Evolutionary conservation across 2,797 vertebrate genomes (phyloP).

Genomic region (Gastrophryne carolinensis): DNA sequence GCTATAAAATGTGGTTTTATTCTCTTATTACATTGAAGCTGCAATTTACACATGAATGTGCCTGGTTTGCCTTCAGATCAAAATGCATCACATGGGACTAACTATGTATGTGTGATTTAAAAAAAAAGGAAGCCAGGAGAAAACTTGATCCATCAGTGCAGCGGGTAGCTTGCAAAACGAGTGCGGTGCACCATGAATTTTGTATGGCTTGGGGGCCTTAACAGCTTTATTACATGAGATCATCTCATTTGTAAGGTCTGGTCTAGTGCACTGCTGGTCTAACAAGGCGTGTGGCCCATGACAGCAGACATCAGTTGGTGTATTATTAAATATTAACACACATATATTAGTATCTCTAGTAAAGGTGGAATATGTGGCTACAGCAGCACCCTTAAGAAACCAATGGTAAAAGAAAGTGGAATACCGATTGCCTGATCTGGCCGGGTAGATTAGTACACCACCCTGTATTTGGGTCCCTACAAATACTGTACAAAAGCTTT

Average conservation of each 20-base stretch:
- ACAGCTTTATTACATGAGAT: slow-evolving; percentile 23
- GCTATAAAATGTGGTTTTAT: slow-evolving; percentile 4
- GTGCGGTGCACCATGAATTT: slow-evolving; percentile 16
- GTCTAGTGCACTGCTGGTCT: not conserved
- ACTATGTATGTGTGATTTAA: slow-evolving; percentile 32
- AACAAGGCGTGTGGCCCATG: not conserved
- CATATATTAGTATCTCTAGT: not conserved
- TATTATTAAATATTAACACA: not conserved
- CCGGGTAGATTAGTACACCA: no score
- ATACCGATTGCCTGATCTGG: no score
- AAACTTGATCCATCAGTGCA: slow-evolving; percentile 10
- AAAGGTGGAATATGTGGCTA: no score
- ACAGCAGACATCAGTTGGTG: not conserved
- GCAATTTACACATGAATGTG: not conserved
- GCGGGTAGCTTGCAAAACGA: slow-evolving; percentile 13
- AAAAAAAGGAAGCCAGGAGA: slow-evolving; percentile 7
- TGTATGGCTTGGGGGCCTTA: slow-evolving; percentile 6
- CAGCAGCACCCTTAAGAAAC: no score
- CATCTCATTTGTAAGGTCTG: slow-evolving; percentile 4
- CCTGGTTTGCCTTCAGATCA: not conserved
- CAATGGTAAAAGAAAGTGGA: no score
- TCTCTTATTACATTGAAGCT: not conserved
- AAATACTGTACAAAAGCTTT: no score
- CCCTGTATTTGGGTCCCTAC: no score
- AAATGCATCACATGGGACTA: slow-evolving; percentile 29